These are phyloP conservation scores for Ypsolopha scabrella DNA, from an alignment of 2,888 invertebrate genomes.

Conservation along the genomic window DNA sequence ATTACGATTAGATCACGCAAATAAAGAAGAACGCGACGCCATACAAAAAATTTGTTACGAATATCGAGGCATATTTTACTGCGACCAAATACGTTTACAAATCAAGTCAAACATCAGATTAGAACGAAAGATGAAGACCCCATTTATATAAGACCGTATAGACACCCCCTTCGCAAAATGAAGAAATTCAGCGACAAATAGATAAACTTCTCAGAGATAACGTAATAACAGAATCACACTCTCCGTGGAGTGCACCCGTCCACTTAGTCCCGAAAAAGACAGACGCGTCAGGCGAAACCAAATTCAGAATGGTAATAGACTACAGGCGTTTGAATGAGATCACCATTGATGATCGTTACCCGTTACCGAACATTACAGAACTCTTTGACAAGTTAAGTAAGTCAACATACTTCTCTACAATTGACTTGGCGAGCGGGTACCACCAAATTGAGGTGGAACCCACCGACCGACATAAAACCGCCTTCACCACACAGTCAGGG, in stretches of 20 bases:
- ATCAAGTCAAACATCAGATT: constrained; percentile 12
- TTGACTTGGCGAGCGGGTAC: constrained; percentile 20
- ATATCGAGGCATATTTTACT: constrained; percentile 23
- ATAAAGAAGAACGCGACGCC: constrained; percentile 17
- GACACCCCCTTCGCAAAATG: too few species aligned
- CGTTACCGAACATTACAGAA: constrained; percentile 16
- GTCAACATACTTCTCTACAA: constrained; percentile 11
- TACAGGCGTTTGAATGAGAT: constrained; percentile 20
- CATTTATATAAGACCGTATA: constrained; percentile 17
- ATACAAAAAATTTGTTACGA: constrained; percentile 16
- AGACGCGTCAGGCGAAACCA: constrained; percentile 22
- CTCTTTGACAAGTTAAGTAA: constrained; percentile 13
- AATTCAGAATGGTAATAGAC: constrained; percentile 24
- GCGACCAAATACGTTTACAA: constrained; percentile 17
- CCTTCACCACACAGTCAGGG: constrained; percentile 14
- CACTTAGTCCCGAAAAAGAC: constrained; percentile 31
- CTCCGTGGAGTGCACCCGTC: constrained; percentile 29
- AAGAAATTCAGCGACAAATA: constrained; percentile 23
- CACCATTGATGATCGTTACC: constrained; percentile 21
- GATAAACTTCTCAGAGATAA: constrained; percentile 20
- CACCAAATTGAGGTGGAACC: constrained; percentile 17
- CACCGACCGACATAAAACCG: constrained; percentile 15
- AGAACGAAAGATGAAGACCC: constrained; percentile 17
- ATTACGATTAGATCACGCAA: constrained; percentile 15
- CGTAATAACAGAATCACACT: constrained; percentile 21